These are phyloP conservation scores for Schlechtendalia chinensis DNA, from an alignment of 1,140 invertebrate genomes.

Conservation along the genomic window DNA sequence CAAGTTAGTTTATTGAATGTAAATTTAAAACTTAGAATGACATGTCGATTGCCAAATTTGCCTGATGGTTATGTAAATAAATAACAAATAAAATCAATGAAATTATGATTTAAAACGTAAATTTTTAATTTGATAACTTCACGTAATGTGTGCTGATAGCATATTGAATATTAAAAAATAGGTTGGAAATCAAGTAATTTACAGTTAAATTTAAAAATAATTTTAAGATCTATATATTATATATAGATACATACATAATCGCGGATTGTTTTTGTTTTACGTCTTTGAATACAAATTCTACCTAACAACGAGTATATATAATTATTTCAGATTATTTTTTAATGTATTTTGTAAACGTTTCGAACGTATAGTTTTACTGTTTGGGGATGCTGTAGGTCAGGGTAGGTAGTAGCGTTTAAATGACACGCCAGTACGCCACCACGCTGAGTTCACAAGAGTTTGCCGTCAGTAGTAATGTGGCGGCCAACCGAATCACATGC, in stretches of 20 bases:
- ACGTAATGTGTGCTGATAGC: no score
- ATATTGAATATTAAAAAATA: no score
- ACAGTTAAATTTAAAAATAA: no score
- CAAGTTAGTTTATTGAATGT: background rate
- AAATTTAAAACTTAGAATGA: constrained; percentile 1
- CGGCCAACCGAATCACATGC: constrained; percentile 26
- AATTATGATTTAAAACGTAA: background rate
- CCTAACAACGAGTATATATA: background rate
- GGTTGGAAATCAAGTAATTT: no score
- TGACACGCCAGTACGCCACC: background rate
- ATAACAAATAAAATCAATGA: no score
- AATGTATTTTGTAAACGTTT: background rate
- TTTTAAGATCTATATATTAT: no score
- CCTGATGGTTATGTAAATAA: no score
- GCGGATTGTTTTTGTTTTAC: background rate
- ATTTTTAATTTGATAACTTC: no score
- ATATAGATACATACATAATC: no score
- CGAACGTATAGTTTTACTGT: background rate
- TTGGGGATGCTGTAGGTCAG: constrained; percentile 22
- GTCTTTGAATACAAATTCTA: background rate
- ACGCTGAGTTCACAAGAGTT: background rate
- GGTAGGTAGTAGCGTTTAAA: background rate
- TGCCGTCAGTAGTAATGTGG: constrained; percentile 41
- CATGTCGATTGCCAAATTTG: no score
- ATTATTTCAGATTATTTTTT: background rate